Percentiles rank a stretch among this genome's conserved stretches.
phyloP scores from a whole-genome alignment of 2,888 invertebrate genomes.

The Oligia strigilis region DNA sequence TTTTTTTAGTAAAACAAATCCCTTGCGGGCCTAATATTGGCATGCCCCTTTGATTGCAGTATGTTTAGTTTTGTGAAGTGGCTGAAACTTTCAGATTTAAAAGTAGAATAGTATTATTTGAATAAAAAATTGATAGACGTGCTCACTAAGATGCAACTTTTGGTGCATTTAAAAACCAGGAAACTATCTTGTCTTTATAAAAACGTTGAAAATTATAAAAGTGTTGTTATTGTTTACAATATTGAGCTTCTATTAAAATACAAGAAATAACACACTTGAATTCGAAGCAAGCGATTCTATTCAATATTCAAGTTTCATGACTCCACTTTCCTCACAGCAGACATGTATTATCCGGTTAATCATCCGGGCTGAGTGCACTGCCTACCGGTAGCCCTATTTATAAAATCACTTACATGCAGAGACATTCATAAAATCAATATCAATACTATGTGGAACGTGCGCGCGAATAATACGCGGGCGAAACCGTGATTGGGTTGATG shows the following conservation, averaged over 20 bases:
- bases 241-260: not conserved
- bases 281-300: not conserved
- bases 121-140: not conserved
- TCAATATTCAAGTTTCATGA: constrained; percentile 6
- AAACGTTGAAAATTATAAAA: not conserved
- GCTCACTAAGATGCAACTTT: not conserved
- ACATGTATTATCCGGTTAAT: not conserved
- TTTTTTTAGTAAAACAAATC: too few relatives aligned
- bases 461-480: constrained; percentile 38
- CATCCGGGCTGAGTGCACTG: constrained; percentile 3
- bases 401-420: constrained; percentile 34
- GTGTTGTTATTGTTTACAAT: not conserved
- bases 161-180: not conserved
- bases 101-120: not conserved
- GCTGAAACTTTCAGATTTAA: not conserved
- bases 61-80: not conserved
- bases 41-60: not conserved
- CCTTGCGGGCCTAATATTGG: too few relatives aligned
- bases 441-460: constrained; percentile 33
- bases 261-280: not conserved
- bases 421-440: constrained; percentile 64
- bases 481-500: constrained; percentile 28
- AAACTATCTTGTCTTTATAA: not conserved
- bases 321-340: not conserved
- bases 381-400: constrained; percentile 24